Percentiles rank a stretch among this genome's conserved stretches.
Conservation (phyloP, 2,888 invertebrate genomes). For the Apomyelois bistriatella region DNA sequence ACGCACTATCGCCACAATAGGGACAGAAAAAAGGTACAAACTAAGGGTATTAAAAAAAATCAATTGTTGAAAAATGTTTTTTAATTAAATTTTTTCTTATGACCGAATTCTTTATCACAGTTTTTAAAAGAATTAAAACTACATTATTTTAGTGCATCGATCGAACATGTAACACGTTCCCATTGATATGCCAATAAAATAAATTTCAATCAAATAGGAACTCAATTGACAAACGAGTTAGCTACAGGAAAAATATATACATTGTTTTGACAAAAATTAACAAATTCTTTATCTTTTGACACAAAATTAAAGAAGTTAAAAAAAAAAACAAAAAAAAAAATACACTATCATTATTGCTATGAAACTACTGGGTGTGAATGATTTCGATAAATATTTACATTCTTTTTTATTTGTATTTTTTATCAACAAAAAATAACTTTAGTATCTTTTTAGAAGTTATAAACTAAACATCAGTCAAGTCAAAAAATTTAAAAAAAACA, state of each 20-base stretch:
- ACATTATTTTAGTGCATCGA: conserved; percentile 3
- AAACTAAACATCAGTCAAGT: too few relatives aligned
- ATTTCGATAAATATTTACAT: too few relatives aligned
- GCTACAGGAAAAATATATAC: background rate
- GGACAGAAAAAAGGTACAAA: too few relatives aligned
- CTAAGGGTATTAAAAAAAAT: too few relatives aligned
- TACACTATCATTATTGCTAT: too few relatives aligned
- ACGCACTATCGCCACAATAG: too few relatives aligned
- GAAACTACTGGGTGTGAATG: too few relatives aligned
- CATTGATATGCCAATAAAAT: conserved; percentile 1
- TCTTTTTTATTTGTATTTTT: too few relatives aligned
- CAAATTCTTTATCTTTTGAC: background rate
- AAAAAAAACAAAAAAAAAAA: too few relatives aligned
- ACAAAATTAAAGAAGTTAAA: background rate
- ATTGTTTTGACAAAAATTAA: background rate
- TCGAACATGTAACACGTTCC: background rate
- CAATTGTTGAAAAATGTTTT: background rate
- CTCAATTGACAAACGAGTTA: conserved; percentile 1
- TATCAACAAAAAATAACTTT: too few relatives aligned
- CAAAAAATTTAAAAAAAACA: too few relatives aligned
- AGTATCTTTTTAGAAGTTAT: too few relatives aligned
- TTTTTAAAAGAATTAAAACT: background rate
- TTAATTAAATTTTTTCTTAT: background rate
- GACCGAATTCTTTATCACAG: conserved; percentile 2
- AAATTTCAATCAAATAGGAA: background rate